phyloP scores from a whole-genome alignment of 2,113 vertebrate species.

The Nycticorax nycticorax region DNA sequence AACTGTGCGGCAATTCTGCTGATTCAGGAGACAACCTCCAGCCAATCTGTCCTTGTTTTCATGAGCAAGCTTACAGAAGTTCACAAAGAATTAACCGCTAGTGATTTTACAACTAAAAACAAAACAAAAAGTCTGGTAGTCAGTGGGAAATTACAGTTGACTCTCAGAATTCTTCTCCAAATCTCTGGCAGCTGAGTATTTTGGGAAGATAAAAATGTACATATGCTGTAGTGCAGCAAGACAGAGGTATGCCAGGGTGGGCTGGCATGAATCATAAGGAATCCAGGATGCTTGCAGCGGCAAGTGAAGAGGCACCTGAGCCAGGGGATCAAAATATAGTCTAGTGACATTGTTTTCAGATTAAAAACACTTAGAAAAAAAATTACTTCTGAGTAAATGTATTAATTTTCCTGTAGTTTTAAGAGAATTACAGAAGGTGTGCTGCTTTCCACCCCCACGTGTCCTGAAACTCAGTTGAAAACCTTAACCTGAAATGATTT shows the following conservation, averaged over 20 bases:
- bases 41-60: background rate
- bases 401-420: background rate
- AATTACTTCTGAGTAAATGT: background rate
- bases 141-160: background rate
- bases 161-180: background rate
- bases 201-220: background rate
- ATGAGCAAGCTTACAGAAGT: background rate
- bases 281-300: background rate
- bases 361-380: background rate
- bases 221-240: background rate
- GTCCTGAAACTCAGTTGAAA: background rate
- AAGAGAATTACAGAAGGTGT: background rate
- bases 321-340: background rate
- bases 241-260: background rate
- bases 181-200: background rate
- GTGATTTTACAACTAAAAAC: background rate
- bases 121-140: background rate
- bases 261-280: background rate
- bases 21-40: background rate
- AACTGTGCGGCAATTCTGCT: background rate
- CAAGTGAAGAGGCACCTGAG: background rate
- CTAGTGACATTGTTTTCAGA: background rate
- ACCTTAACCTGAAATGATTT: background rate
- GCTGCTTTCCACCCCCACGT: background rate
- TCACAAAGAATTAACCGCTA: background rate